phyloP scores from a whole-genome alignment of 2,797 vertebrate genomes.

The Girardinus metallicus region DNA sequence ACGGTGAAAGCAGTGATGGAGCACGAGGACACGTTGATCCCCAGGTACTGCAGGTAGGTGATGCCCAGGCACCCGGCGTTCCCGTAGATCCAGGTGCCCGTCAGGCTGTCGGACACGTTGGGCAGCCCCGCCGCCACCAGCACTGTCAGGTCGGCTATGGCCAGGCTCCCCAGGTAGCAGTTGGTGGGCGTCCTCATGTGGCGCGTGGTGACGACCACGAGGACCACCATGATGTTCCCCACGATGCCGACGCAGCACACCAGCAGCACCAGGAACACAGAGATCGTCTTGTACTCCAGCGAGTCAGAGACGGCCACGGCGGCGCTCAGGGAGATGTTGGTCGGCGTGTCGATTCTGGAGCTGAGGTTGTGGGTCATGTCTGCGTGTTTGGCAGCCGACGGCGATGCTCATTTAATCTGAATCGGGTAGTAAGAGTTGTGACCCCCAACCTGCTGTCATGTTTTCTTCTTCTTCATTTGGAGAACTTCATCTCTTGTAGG shows the following conservation, averaged over 20 bases:
- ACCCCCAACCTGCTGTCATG: conserved; percentile 6
- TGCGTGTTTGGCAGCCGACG: conserved; percentile 14
- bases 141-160: conserved; percentile 84
- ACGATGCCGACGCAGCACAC: conserved; percentile 83
- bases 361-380: conserved; percentile 77
- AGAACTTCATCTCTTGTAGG: not conserved
- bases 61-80: conserved; percentile 83
- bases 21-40: conserved; percentile 87
- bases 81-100: conserved; percentile 83
- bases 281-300: conserved; percentile 82
- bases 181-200: conserved; percentile 87
- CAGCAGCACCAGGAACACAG: conserved; percentile 84
- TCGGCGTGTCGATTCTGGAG: conserved; percentile 76
- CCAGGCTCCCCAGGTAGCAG: conserved; percentile 87
- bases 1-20: conserved; percentile 87
- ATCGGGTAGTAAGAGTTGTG: not conserved
- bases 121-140: conserved; percentile 85
- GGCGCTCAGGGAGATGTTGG: conserved; percentile 78
- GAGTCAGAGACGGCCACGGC: conserved; percentile 57
- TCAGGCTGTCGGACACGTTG: conserved; percentile 83
- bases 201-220: conserved; percentile 83
- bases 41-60: conserved; percentile 88
- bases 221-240: conserved; percentile 86
- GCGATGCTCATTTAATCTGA: conserved; percentile 11
- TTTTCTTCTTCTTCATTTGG: conserved; percentile 31